phyloP scores from a whole-genome alignment of 2,888 invertebrate species.

The Nomada ferruginata region DNA sequence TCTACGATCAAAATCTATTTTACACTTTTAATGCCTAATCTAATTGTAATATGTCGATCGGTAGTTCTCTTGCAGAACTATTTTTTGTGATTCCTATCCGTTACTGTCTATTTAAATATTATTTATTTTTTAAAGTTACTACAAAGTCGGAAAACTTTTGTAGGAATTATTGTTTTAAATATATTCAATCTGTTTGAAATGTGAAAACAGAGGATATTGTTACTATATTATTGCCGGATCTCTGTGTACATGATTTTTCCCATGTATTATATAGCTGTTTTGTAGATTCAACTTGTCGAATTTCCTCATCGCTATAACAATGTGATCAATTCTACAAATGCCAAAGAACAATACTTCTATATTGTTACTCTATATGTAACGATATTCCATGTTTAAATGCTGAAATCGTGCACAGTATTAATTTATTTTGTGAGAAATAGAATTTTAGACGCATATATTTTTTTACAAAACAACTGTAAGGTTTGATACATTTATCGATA shows the following conservation, averaged over 20 bases:
- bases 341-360: conserved; percentile 46
- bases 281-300: no score
- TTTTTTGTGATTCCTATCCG: conserved; percentile 4
- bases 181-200: conserved; percentile 4
- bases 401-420: conserved; percentile 27
- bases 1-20: conserved; percentile 92
- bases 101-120: neutral
- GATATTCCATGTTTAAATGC: conserved; percentile 30
- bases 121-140: conserved; percentile 1
- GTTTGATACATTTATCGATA: neutral
- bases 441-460: conserved; percentile 8
- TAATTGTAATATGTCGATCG: conserved; percentile 49
- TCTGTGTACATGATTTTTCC: no score
- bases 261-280: no score
- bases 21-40: conserved; percentile 88
- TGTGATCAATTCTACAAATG: neutral
- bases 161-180: neutral
- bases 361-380: neutral
- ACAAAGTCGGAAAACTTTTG: neutral
- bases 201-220: no score
- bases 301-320: no score
- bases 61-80: neutral
- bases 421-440: neutral
- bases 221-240: no score
- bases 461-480: conserved; percentile 16